Base-by-base conservation (phyloP, 2,888 invertebrate species). In the Cosmorhoe ocellata region DNA sequence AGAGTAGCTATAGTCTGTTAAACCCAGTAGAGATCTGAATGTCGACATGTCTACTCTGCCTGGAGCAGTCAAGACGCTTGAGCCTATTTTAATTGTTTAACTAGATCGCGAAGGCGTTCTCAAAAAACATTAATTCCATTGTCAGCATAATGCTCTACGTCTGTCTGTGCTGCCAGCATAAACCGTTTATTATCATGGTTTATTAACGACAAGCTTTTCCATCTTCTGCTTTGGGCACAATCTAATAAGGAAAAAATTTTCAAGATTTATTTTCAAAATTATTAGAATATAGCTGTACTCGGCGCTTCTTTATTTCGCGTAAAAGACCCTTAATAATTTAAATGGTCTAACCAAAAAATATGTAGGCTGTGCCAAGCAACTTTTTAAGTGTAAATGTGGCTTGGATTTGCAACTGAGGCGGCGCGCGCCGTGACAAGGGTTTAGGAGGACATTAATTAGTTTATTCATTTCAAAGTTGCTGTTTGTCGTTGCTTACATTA, bases 221-320 rank as follows among this genome's bases (percentile, higher is more conserved):
- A 50, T 59, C 64, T 61, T 67, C 64, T 65, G 58, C 64, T 67
- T 59, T 56, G 62, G 64, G 63, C 63, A 64, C 60, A 64, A 60
- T 59, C 63, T 70, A 72, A 79, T 76, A 76, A 75, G 70, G 74
- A 76, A 77, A 79, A 75, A 75, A 70, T 67, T 68, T 61, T 67
- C 52, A 47, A 69, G 69, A 75, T 75, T 77, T 79, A 75, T 79
- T 67, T 54, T 50, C 51, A 40, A 71, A 71, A 74, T 76, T 70
- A 76, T 74, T 68, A 66, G 67, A 71, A 67, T 71, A 42, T 39
- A 37, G 48, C 64, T 64, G 31, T 56, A 48, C 58, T 63, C 40
- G 31, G 31, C 24, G 41, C 48, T 52, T 31, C 33, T 63, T 66
- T 60, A 59, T 64, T 66, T 48, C 40, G 45, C 45, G 49, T 49